Conservation (phyloP, 1,140 invertebrate genomes). For the Venustaconcha ellipsiformis region DNA sequence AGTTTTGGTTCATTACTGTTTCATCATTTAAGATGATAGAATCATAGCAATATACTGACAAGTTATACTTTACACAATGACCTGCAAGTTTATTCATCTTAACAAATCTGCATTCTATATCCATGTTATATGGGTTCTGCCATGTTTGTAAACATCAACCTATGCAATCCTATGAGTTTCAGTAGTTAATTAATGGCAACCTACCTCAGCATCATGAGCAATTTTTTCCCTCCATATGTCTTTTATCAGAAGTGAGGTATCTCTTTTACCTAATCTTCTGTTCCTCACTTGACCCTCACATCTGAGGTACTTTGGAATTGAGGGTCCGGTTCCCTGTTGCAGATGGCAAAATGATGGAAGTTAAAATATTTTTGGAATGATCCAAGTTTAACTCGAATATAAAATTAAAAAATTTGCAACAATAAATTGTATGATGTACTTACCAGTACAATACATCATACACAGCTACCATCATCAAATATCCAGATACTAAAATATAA, state of each 20-base stretch:
- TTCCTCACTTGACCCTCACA: conserved; percentile 63
- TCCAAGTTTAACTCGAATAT: no score
- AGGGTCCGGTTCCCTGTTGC: conserved; percentile 56
- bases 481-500: no score
- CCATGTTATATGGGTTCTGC: not conserved
- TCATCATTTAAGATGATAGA: no score
- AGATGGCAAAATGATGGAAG: not conserved
- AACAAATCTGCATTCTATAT: not conserved
- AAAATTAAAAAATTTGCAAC: no score
- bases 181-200: conserved; percentile 2
- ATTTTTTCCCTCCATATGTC: conserved; percentile 67
- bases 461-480: no score
- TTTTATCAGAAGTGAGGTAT: conserved; percentile 60
- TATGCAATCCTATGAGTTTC: not conserved
- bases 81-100: not conserved
- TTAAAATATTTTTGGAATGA: no score
- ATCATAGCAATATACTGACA: no score
- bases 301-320: conserved; percentile 61
- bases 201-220: conserved; percentile 59
- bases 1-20: no score
- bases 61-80: not conserved
- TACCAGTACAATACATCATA: no score
- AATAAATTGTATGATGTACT: no score
- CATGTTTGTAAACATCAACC: not conserved
- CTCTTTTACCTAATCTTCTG: conserved; percentile 61